These are phyloP conservation scores for Thymelicus sylvestris DNA, from an alignment of 2,888 invertebrate genomes.

Conservation along the genomic window DNA sequence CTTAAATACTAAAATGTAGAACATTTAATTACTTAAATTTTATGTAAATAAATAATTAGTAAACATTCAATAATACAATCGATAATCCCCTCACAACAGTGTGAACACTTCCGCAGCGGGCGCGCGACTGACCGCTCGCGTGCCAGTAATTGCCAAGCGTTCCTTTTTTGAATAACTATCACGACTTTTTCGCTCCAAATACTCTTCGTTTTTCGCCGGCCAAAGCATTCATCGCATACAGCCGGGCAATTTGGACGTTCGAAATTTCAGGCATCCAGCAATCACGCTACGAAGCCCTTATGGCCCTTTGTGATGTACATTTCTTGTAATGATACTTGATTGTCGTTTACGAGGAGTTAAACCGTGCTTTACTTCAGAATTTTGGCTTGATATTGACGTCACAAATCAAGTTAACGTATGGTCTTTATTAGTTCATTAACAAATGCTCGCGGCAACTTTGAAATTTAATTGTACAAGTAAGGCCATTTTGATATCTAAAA, in stretches of 20 bases:
- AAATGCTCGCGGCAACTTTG: too few relatives aligned
- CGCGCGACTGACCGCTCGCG: constrained; percentile 82
- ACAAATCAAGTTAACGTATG: background rate
- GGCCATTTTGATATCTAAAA: too few relatives aligned
- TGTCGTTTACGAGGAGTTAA: constrained; percentile 48
- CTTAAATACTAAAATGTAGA: too few relatives aligned
- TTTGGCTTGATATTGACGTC: constrained; percentile 12
- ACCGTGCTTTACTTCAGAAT: constrained; percentile 40
- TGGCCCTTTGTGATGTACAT: constrained; percentile 52
- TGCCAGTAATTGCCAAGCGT: constrained; percentile 81
- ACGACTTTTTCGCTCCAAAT: constrained; percentile 83
- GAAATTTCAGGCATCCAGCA: constrained; percentile 74
- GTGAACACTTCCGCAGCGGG: constrained; percentile 62
- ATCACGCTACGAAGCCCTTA: constrained; percentile 45
- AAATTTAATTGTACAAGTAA: too few relatives aligned
- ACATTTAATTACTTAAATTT: too few relatives aligned
- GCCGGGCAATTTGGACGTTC: constrained; percentile 72
- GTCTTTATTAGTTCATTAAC: background rate
- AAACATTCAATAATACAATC: background rate
- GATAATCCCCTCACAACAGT: constrained; percentile 47
- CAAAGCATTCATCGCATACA: constrained; percentile 78
- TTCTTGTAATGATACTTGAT: constrained; percentile 50
- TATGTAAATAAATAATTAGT: too few relatives aligned
- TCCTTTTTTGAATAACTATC: constrained; percentile 83
- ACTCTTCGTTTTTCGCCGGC: constrained; percentile 63